Conservation (phyloP, 2,113 vertebrate genomes). For the Meleagris gallopavo region DNA sequence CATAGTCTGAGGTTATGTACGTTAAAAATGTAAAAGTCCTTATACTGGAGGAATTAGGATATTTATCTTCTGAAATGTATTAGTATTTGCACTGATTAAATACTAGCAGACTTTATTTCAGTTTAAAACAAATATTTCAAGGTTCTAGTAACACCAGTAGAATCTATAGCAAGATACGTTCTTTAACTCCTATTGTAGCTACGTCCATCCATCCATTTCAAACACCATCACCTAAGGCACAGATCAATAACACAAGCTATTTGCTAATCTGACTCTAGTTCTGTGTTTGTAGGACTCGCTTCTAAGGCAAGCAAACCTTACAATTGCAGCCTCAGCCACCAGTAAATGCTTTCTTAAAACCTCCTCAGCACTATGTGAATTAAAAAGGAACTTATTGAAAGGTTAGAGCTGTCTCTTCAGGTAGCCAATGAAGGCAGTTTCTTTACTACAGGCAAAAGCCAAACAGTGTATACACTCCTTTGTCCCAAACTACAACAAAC, state of each 20-base stretch:
- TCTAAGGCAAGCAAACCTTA: neutral
- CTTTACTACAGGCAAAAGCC: neutral
- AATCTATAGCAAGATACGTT: neutral
- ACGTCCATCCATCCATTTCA: neutral
- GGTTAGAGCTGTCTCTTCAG: neutral
- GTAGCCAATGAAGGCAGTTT: neutral
- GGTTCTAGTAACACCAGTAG: neutral
- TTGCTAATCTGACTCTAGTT: neutral
- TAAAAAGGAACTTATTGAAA: neutral
- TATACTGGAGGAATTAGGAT: neutral
- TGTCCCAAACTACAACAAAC: neutral
- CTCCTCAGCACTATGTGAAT: neutral
- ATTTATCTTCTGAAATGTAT: neutral
- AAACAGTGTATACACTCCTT: neutral
- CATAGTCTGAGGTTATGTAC: neutral
- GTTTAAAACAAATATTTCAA: neutral
- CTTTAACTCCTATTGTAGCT: neutral
- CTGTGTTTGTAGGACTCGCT: neutral
- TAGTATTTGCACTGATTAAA: neutral
- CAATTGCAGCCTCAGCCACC: neutral
- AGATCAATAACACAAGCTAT: neutral
- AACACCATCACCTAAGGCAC: neutral
- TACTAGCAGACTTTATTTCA: neutral
- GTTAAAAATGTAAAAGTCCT: neutral
- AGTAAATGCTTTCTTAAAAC: neutral